Conservation (phyloP, 2,113 vertebrate species). For the Entomyzon cyanotis region DNA sequence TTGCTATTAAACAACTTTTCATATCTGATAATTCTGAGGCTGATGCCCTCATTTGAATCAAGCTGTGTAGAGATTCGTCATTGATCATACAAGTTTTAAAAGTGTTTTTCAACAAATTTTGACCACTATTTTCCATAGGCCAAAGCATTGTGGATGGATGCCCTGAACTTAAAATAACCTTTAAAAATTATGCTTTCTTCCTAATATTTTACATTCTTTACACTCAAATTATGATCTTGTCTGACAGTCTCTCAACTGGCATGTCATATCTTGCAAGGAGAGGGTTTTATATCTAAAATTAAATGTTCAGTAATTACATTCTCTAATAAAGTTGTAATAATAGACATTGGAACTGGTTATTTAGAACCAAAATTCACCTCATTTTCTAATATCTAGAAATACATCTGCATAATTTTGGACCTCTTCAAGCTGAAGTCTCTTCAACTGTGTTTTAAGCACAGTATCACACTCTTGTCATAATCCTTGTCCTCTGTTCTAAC, state of each 20-base stretch:
- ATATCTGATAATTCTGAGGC: neutral
- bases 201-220: neutral
- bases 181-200: neutral
- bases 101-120: neutral
- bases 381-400: neutral
- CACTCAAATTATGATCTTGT: neutral
- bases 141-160: neutral
- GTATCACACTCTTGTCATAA: neutral
- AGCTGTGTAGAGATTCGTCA: fast-evolving
- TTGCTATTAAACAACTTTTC: neutral
- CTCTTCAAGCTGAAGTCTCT: neutral
- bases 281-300: neutral
- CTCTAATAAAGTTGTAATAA: neutral
- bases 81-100: neutral
- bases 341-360: neutral
- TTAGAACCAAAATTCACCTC: neutral
- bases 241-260: neutral
- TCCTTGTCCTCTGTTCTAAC: neutral
- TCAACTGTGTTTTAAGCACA: neutral
- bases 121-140: neutral
- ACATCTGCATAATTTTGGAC: neutral
- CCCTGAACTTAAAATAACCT: neutral
- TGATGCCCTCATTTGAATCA: neutral
- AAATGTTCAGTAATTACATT: neutral
- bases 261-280: fast-evolving